Base-by-base conservation (phyloP, 1,140 invertebrate species). In the Panonychus citri region DNA sequence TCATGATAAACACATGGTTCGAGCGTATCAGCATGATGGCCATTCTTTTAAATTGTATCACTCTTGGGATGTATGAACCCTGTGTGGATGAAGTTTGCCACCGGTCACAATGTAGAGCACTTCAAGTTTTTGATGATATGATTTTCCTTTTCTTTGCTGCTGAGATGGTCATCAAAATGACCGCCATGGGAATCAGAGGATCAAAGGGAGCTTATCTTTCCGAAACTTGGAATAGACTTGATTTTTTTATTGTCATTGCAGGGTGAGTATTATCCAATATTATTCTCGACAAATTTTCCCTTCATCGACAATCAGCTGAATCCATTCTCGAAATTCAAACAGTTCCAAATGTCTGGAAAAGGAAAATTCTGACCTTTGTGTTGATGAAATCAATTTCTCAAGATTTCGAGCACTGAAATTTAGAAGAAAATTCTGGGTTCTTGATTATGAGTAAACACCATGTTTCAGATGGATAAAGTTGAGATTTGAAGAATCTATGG, bases 31-130 rank as follows among this genome's bases (percentile, higher is more conserved):
- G 88, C 66, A 98, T 99, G 85, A 75, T 91, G 72, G 89, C 98
- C 24, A 99, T 99, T 64, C 72, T 99, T 54, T 74, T 98, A 61
- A 99, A 99, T 75, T 99, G 95, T 73, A 79, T 98, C 51, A 99
- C 95, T 0, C 75, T 99, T 60, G 94, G 94, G 43, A 97, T 98
- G 94, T 98, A 98, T 71, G 85, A 95, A 71, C 94, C 94, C 12
- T 98, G 94, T 69, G 81, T 86, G 59, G 89, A 96, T 67, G 77
- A 82, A 60, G 62, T 68, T 25, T 98, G 94, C 67, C 72, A 78
- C 52, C 85, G 84, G 54, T 84, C 83, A 68, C 77, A 91, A 65
- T 98, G 93, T 74, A 82, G 83, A 70, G 83, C 95, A 69, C 75
- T 77, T 2, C 75, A 90, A 83, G 79, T 85, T 64, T 90, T 95